Evolutionary conservation across 2,113 vertebrate species (phyloP).

Genomic region (Macrotus californicus): DNA sequence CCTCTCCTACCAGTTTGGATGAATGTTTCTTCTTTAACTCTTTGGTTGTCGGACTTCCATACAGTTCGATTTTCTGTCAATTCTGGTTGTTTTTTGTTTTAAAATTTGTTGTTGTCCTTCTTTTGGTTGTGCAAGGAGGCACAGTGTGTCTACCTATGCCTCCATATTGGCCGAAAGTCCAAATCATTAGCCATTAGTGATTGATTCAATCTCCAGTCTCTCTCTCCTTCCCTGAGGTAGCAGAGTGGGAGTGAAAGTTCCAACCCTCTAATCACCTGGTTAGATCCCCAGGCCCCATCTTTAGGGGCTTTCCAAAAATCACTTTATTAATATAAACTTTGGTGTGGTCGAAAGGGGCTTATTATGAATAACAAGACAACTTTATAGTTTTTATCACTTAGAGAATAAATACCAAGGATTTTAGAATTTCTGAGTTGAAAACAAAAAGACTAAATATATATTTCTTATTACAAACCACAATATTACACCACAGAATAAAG

Average conservation of each 20-base stretch:
- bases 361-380: not conserved
- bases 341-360: not conserved
- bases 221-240: not conserved
- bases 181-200: not conserved
- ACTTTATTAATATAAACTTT: not conserved
- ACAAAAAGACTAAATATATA: not conserved
- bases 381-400: not conserved
- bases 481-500: not conserved
- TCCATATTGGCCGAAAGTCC: no score
- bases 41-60: no score
- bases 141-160: no score
- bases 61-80: no score
- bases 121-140: no score
- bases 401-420: not conserved
- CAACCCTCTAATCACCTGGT: not conserved
- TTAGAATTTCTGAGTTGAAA: not conserved
- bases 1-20: no score
- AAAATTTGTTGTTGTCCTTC: no score
- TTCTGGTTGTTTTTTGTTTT: no score
- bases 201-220: not conserved
- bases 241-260: not conserved
- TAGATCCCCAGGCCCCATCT: not conserved
- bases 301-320: not conserved
- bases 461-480: not conserved
- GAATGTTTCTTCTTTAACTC: no score